Conservation (phyloP, 2,888 invertebrate species). For the Marronus borbonicus region DNA sequence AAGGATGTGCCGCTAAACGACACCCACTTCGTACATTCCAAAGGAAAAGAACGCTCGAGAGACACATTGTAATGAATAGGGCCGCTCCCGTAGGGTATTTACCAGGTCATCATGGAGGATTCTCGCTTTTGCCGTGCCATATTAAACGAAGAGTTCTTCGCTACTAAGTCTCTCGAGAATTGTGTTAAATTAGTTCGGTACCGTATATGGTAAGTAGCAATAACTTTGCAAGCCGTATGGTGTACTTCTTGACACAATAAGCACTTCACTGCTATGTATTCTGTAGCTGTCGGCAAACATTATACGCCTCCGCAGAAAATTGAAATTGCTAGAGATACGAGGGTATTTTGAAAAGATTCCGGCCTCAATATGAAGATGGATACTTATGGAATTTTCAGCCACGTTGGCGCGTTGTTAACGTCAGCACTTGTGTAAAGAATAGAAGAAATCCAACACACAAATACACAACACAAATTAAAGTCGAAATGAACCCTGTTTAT, state of each 20-base stretch:
- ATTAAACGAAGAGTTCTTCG: neutral
- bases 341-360: too few species aligned
- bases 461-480: too few species aligned
- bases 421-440: too few species aligned
- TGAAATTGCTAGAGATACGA: neutral
- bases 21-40: neutral
- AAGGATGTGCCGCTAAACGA: neutral
- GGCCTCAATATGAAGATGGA: too few species aligned
- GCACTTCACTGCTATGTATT: conserved; percentile 6
- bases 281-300: neutral
- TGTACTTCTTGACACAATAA: neutral
- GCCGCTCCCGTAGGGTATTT: neutral
- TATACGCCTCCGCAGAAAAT: neutral
- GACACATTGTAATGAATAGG: neutral
- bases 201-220: neutral
- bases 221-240: neutral
- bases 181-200: neutral
- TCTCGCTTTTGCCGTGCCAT: neutral
- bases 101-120: neutral
- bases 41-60: neutral
- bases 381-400: too few species aligned
- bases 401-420: too few species aligned
- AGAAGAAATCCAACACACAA: too few species aligned
- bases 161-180: neutral
- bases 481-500: too few species aligned